Conservation (phyloP, 2,888 invertebrate species). For the Heliconius sara region DNA sequence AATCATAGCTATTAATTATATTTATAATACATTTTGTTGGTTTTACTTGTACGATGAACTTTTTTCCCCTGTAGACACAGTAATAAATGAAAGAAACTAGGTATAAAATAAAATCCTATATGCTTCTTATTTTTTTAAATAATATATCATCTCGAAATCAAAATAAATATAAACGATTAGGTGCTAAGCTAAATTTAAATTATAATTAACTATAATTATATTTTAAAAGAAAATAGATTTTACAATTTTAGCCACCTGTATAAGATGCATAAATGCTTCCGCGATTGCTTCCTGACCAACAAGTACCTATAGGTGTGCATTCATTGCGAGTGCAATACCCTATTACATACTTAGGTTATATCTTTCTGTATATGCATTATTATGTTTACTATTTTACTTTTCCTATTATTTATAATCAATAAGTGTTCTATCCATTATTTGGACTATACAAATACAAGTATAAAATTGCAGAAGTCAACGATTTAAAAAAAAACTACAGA, state of each 20-base stretch:
- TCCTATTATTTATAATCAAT: neutral
- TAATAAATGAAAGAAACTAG: neutral
- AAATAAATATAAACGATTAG: neutral
- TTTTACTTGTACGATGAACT: neutral
- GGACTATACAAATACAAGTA: no score
- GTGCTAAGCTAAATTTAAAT: neutral
- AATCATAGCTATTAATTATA: constrained; percentile 27
- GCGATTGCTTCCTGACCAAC: constrained; percentile 51
- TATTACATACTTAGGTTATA: constrained; percentile 33
- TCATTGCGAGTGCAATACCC: constrained; percentile 22
- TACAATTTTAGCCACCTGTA: constrained; percentile 38
- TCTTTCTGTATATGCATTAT: neutral
- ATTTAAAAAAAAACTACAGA: no score
- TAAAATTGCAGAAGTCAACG: no score
- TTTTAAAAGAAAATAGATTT: neutral
- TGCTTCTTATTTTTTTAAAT: neutral
- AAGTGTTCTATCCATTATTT: no score
- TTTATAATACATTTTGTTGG: neutral
- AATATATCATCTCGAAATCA: neutral
- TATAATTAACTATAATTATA: neutral
- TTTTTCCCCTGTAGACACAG: neutral
- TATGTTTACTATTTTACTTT: neutral
- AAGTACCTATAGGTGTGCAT: constrained; percentile 28
- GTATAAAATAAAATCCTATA: neutral
- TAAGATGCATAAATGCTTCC: constrained; percentile 40